Evolutionary conservation across 2,113 vertebrate genomes (phyloP).

Genomic region (Sisor rabdophorus): DNA sequence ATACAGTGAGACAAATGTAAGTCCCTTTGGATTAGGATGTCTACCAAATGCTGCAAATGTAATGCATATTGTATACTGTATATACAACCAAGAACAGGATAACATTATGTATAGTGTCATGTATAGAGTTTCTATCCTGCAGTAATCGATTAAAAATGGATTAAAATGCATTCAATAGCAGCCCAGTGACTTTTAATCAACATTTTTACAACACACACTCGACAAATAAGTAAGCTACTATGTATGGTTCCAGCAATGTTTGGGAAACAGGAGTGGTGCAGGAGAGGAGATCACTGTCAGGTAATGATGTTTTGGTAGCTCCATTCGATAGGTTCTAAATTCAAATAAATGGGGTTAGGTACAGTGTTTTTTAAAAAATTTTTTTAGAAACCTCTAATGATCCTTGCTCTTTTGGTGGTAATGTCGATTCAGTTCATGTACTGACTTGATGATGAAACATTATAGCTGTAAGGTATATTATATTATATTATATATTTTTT

Average conservation of each 20-base stretch:
- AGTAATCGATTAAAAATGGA: conserved; percentile 33
- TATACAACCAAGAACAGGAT: no score
- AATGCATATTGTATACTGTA: no score
- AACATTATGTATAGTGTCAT: background rate
- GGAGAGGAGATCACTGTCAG: conserved; percentile 2
- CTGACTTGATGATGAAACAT: background rate
- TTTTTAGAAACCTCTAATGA: background rate
- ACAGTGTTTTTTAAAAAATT: no score
- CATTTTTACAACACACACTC: conserved; percentile 28
- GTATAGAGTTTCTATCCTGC: conserved; percentile 19
- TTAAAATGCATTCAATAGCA: conserved; percentile 31
- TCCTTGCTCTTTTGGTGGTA: background rate
- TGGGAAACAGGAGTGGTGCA: background rate
- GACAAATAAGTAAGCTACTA: conserved; percentile 12
- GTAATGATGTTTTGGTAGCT: conserved; percentile 12
- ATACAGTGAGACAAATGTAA: no score
- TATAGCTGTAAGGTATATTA: conserved; percentile 45
- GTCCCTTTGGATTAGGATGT: no score
- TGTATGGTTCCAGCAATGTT: conserved; percentile 13
- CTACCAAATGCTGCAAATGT: no score
- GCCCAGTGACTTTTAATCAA: conserved; percentile 20
- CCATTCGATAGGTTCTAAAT: background rate
- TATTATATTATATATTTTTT: no score
- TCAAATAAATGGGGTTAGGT: background rate
- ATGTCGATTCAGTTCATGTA: background rate